These are phyloP conservation scores for Lumbricus terrestris DNA, from an alignment of 2,888 invertebrate genomes.

Conservation along the genomic window DNA sequence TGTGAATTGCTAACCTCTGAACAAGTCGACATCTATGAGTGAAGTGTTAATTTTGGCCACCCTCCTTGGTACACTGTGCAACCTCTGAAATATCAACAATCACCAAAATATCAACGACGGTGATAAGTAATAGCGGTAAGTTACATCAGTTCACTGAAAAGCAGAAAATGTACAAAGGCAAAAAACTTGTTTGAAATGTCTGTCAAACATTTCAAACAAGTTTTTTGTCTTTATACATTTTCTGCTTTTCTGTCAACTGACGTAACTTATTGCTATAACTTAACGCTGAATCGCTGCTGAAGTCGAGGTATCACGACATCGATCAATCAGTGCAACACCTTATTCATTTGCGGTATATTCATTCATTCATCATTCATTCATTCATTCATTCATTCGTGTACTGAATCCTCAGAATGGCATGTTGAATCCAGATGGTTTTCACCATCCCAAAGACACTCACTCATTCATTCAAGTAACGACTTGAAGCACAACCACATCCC, in stretches of 20 bases:
- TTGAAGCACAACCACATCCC: too few relatives aligned
- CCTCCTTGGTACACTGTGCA: conserved; percentile 77
- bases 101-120: too few relatives aligned
- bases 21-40: conserved; percentile 91
- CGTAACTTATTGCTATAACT: too few relatives aligned
- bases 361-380: too few relatives aligned
- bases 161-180: too few relatives aligned
- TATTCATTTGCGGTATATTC: too few relatives aligned
- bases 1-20: conserved; percentile 71
- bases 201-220: too few relatives aligned
- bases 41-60: conserved; percentile 81
- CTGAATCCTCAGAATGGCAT: background rate
- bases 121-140: too few relatives aligned
- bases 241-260: background rate
- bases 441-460: background rate
- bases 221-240: too few relatives aligned
- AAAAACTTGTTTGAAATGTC: too few relatives aligned
- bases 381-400: too few relatives aligned
- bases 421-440: background rate
- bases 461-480: background rate
- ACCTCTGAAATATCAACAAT: conserved; percentile 64
- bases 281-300: background rate
- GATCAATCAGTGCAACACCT: background rate
- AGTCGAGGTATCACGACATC: background rate
- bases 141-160: background rate